A percentile compares a stretch with the other conserved stretches of the same genome.
These are phyloP conservation scores for Myotis daubentonii DNA, from an alignment of 2,797 vertebrate genomes.

Conservation along the genomic window DNA sequence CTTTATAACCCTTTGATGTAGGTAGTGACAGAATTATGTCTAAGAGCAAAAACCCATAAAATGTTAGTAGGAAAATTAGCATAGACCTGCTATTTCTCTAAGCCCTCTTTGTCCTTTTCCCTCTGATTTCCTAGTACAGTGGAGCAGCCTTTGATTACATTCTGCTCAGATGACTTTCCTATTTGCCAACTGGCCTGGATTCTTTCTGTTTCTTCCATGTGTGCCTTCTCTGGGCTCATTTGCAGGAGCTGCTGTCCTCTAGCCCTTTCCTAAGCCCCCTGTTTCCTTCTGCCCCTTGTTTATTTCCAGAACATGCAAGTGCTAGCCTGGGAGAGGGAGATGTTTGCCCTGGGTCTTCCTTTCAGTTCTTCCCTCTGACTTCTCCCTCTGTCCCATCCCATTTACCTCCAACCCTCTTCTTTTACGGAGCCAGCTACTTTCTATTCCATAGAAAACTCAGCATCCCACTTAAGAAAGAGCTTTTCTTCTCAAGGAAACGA, in stretches of 20 bases:
- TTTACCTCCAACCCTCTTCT: neutral
- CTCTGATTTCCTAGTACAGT: neutral
- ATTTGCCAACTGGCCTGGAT: neutral
- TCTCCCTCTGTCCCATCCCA: neutral
- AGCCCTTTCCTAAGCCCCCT: neutral
- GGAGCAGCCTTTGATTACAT: neutral
- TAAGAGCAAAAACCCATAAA: conserved; percentile 63
- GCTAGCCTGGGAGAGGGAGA: neutral
- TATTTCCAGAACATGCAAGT: neutral
- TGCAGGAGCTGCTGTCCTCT: neutral
- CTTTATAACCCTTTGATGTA: conserved; percentile 71
- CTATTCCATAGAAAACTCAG: accelerated
- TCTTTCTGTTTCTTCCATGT: neutral
- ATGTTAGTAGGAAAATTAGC: conserved; percentile 32
- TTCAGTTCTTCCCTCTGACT: neutral
- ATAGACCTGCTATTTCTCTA: conserved; percentile 11
- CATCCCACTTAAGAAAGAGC: neutral
- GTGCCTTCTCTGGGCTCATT: neutral
- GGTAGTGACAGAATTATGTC: conserved; percentile 67
- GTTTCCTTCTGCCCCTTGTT: neutral
- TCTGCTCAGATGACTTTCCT: neutral
- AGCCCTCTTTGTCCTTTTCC: conserved; percentile 2
- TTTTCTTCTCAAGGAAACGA: neutral
- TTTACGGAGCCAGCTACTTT: neutral
- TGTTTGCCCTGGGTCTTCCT: neutral